Evolutionary conservation across 2,797 vertebrate species (phyloP), one percentile per base, ranked within the genome.

Genomic region (Accipiter minullus): DNA sequence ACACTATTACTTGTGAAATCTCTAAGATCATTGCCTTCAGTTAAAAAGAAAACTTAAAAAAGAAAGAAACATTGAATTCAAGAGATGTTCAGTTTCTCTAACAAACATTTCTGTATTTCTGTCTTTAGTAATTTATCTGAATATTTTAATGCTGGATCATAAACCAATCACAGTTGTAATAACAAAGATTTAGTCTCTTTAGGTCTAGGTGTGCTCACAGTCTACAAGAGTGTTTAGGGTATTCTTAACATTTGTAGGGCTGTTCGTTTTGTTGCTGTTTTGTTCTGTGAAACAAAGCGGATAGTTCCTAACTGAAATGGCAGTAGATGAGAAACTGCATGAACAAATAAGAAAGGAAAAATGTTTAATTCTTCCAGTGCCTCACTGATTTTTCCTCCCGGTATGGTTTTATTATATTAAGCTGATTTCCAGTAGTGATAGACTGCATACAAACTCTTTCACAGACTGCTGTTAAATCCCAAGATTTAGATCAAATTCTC

Each of bases 401-500:
- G 22, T 72, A 34, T 80, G 5, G 6, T 90, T 86, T 93, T 92
- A 56, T 40, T 92, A 29, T 42, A 80, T 64, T 89, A 88, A 92
- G 23, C 22, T 76, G 42, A 6, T 91, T 94, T 93, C 82, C 73
- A 90, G 36, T 55, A 44, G 62, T 69, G 53, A 81, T 73, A 89
- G 79, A 23, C 55, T 85, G 59, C 66, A n/a, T 44, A 53, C 5
- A 80, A 68, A 68, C 40, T 93, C 58, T 67, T 72, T 88, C 93
- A 86, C 47, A 75, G 55, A 48, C 66, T 2, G 5, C 40, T 92
- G 58, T 32, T 93, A 91, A 96, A 93, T 90, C 83, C 86, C 87
- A 92, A 87, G 80, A 89, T 95, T 94, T 90, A 79, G 80, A 86
- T 93, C 82, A 96, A 86, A 87, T 95, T 94, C 66, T 93, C 36